Percentiles rank a stretch among this genome's conserved stretches.
Evolutionary conservation across 2,888 invertebrate genomes (phyloP).

Genomic region (Lampropteryx suffumata): DNA sequence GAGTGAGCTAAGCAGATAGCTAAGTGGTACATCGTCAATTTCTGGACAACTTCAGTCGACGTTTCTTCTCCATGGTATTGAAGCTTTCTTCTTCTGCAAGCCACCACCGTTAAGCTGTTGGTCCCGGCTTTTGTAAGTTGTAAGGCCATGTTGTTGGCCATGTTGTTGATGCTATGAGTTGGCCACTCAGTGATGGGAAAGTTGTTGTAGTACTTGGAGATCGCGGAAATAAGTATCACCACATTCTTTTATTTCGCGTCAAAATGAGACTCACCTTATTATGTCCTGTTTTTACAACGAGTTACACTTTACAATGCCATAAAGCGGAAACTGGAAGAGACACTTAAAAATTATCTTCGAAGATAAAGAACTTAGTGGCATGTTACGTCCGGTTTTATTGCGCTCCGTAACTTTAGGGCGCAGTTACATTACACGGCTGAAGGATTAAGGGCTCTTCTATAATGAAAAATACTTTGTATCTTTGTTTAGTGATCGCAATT

Average conservation of each 20-base stretch:
- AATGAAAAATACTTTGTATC: conserved; percentile 40
- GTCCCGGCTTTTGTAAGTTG: too few species aligned
- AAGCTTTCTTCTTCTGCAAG: too few species aligned
- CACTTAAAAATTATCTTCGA: conserved; percentile 59
- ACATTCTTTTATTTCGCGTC: neutral
- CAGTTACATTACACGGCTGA: conserved; percentile 31
- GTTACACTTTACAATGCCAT: conserved; percentile 54
- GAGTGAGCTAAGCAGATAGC: too few species aligned
- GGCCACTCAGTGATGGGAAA: too few species aligned
- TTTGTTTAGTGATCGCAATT: conserved; percentile 17
- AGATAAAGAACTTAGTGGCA: conserved; percentile 58
- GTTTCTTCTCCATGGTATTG: too few species aligned
- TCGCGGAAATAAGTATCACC: too few species aligned
- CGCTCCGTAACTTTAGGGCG: conserved; percentile 33
- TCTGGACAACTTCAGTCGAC: too few species aligned
- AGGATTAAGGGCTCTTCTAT: conserved; percentile 35
- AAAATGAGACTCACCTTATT: conserved; percentile 6
- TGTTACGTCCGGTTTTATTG: conserved; percentile 55
- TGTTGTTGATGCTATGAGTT: too few species aligned
- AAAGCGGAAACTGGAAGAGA: conserved; percentile 47
- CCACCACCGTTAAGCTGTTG: too few species aligned
- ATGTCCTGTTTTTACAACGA: conserved; percentile 41
- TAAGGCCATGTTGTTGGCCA: too few species aligned
- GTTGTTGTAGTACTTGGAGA: too few species aligned
- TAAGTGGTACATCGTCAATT: too few species aligned